These are phyloP conservation scores for Euthynnus affinis DNA, from an alignment of 2,797 vertebrate genomes.

Conservation along the genomic window DNA sequence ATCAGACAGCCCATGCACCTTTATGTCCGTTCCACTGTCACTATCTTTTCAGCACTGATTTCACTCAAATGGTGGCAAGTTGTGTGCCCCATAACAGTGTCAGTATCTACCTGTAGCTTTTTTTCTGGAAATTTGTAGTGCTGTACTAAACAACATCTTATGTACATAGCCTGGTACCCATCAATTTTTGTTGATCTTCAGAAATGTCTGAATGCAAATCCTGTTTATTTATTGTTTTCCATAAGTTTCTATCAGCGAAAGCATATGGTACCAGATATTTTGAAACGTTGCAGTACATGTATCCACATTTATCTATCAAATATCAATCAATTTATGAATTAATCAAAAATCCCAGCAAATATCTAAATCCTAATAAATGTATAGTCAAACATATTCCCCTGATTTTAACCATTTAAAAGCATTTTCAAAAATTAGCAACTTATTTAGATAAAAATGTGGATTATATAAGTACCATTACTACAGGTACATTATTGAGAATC, in stretches of 20 bases:
- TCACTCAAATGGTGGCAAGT: slow-evolving; percentile 1
- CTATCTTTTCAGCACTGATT: slow-evolving; percentile 21
- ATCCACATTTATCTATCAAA: neutral
- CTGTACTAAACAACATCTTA: neutral
- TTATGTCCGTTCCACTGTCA: slow-evolving; percentile 24
- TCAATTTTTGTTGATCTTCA: neutral
- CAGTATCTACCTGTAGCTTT: neutral
- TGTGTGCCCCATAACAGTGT: neutral
- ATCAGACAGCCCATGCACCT: slow-evolving; percentile 28
- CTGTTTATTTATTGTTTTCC: no score
- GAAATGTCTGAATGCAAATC: neutral
- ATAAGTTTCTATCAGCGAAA: neutral
- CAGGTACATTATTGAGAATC: neutral
- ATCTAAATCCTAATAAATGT: neutral
- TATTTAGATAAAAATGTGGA: no score
- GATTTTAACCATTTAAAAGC: no score
- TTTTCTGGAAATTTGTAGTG: no score
- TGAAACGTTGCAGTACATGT: neutral
- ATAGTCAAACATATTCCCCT: no score
- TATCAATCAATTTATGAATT: neutral
- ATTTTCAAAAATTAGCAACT: no score
- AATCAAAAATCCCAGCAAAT: neutral
- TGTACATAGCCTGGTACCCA: neutral
- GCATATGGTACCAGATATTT: neutral
- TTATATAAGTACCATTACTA: neutral